Evolutionary conservation across 2,888 invertebrate species (phyloP).

Genomic region (Caenorhabditis sp.): DNA sequence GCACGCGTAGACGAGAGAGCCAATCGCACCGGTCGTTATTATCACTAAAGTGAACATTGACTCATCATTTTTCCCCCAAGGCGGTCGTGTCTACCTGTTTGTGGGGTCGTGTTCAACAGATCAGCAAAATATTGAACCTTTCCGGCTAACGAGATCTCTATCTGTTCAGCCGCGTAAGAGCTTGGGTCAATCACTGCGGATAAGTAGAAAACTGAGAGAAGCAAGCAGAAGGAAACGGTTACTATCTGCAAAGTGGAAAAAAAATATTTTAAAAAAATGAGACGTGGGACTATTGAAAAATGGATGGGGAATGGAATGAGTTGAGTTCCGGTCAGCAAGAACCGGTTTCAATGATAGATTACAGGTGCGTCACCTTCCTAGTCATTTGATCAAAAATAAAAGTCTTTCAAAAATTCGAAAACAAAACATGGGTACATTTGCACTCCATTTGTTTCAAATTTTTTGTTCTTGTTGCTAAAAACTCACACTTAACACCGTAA

Average conservation of each 20-base stretch:
- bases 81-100: constrained; percentile 53
- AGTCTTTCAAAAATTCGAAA: no score
- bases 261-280: no score
- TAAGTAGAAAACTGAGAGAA: constrained; percentile 64
- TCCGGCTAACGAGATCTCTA: constrained; percentile 66
- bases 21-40: constrained; percentile 58
- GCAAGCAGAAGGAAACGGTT: constrained; percentile 66
- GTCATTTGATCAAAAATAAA: neutral
- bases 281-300: no score
- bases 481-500: constrained; percentile 70
- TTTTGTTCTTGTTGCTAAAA: neutral
- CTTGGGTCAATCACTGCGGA: constrained; percentile 64
- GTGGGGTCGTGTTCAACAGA: constrained; percentile 56
- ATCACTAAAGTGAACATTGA: constrained; percentile 61
- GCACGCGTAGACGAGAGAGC: constrained; percentile 64
- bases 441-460: neutral
- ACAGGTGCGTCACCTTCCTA: neutral
- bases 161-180: constrained; percentile 67
- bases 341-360: neutral
- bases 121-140: constrained; percentile 67
- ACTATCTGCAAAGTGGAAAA: constrained; percentile 64
- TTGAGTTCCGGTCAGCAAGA: neutral
- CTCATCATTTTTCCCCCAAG: neutral
- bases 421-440: no score
- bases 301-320: neutral